Evolutionary conservation across 2,888 invertebrate genomes (phyloP).

Genomic region (Galerucella pusilla): DNA sequence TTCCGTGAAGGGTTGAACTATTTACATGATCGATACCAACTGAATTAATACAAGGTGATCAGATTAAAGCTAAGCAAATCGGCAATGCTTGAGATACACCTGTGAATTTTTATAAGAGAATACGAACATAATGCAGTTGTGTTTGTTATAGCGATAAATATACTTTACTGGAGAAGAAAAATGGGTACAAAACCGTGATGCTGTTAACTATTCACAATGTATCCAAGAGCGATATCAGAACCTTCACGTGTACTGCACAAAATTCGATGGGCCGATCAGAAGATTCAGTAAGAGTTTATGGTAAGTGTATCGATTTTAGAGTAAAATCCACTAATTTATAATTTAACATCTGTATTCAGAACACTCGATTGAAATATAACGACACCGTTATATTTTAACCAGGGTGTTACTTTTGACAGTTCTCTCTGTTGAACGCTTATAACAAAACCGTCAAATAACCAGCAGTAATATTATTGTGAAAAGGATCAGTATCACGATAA

Average conservation of each 20-base stretch:
- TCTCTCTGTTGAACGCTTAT: no score
- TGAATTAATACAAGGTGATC: background rate
- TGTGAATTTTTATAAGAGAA: background rate
- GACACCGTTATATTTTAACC: background rate
- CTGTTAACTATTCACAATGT: constrained; percentile 73
- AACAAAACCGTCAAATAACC: no score
- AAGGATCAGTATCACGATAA: no score
- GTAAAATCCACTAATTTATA: no score
- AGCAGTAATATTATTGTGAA: no score
- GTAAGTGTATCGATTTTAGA: constrained; percentile 63
- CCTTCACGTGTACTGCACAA: constrained; percentile 77
- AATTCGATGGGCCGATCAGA: constrained; percentile 79
- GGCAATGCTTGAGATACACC: no score
- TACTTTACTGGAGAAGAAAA: constrained; percentile 72
- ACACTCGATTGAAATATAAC: no score
- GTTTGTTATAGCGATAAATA: constrained; percentile 70
- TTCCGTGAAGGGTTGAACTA: background rate
- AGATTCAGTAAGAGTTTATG: constrained; percentile 75
- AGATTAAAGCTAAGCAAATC: no score
- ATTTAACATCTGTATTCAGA: no score
- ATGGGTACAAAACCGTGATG: constrained; percentile 73
- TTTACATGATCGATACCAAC: no score
- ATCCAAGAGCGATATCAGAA: constrained; percentile 71
- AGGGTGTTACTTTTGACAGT: no score
- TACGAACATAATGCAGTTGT: background rate